Evolutionary conservation across 2,113 vertebrate genomes (phyloP).

Genomic region (Cynopterus brachyotis): DNA sequence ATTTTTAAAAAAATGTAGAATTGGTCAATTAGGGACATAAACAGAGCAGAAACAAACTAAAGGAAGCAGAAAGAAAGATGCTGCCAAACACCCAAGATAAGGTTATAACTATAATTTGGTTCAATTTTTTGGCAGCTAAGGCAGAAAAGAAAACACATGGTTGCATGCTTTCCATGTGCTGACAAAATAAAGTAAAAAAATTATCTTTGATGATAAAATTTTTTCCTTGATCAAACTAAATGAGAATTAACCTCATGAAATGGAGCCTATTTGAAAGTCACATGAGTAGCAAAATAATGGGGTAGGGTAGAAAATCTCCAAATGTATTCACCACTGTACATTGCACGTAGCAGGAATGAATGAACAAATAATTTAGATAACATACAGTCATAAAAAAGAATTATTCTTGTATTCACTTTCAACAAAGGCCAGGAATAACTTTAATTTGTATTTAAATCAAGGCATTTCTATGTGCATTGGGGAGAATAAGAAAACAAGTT

Average conservation of each 20-base stretch:
- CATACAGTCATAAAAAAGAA: not conserved
- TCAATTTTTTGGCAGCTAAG: constrained; percentile 14
- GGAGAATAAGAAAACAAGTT: not conserved
- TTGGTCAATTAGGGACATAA: constrained; percentile 31
- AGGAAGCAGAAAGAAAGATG: not conserved
- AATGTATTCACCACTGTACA: not conserved
- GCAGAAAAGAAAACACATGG: constrained; percentile 55
- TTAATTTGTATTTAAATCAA: not conserved
- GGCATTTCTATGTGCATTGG: not conserved
- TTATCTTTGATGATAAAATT: constrained; percentile 1
- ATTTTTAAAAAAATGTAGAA: not conserved
- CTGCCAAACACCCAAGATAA: constrained; percentile 29
- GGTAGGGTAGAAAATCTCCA: not conserved
- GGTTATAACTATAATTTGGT: constrained; percentile 30
- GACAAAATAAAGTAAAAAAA: constrained; percentile 39
- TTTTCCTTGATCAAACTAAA: constrained; percentile 39
- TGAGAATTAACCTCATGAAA: not conserved
- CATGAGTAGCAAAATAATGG: not conserved
- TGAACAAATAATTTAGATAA: not conserved
- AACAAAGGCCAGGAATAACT: not conserved
- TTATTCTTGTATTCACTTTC: not conserved
- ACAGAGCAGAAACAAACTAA: not conserved
- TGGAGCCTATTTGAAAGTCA: not conserved
- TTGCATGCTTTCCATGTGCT: constrained; percentile 53
- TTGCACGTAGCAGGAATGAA: not conserved